A percentile compares a stretch with the other conserved stretches of the same genome.
Evolutionary conservation across 2,888 invertebrate genomes (phyloP).

Genomic region (Drosophila colorata): DNA sequence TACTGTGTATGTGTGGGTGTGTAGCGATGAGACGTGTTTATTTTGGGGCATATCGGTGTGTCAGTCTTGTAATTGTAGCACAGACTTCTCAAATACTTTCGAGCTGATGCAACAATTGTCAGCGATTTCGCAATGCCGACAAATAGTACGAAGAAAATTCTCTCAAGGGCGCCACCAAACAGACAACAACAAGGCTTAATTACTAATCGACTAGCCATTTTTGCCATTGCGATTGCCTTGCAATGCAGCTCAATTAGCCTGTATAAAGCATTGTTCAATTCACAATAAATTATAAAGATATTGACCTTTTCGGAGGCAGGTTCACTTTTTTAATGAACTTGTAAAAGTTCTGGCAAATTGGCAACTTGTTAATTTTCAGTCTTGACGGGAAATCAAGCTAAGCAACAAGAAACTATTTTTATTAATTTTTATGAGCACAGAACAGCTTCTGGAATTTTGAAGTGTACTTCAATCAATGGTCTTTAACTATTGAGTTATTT

Average conservation of each 20-base stretch:
- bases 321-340: conserved; percentile 18
- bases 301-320: conserved; percentile 40
- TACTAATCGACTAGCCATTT: conserved; percentile 8
- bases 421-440: background rate
- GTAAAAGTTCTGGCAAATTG: conserved; percentile 11
- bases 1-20: conserved; percentile 8
- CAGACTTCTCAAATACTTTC: conserved; percentile 30
- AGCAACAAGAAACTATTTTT: background rate
- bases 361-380: background rate
- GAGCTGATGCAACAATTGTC: conserved; percentile 68
- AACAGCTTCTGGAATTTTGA: background rate
- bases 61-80: conserved; percentile 52
- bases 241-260: conserved; percentile 57
- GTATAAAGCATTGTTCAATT: conserved; percentile 35
- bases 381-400: background rate
- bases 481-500: too few species aligned
- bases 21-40: conserved; percentile 36
- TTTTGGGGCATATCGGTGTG: conserved; percentile 21
- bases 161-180: conserved; percentile 28
- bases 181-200: conserved; percentile 29
- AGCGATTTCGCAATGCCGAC: conserved; percentile 44
- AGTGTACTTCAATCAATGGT: too few species aligned
- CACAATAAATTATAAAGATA: conserved; percentile 43
- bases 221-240: conserved; percentile 9
- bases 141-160: conserved; percentile 8